Evolutionary conservation across 2,797 vertebrate species (phyloP).

Genomic region (Tinamus major): DNA sequence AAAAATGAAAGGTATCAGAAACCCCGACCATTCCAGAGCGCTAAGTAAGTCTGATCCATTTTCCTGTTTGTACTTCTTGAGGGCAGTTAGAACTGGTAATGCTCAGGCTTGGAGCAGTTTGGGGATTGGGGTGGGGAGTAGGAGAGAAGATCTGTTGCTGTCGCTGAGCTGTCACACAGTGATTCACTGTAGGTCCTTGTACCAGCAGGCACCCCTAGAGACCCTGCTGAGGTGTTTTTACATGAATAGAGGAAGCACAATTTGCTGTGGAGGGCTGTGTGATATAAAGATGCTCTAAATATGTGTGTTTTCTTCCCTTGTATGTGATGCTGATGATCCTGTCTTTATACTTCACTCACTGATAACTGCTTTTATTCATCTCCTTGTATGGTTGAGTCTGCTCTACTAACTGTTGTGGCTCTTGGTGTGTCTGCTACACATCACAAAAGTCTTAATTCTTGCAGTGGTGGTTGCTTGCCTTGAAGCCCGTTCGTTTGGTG

Average conservation of each 20-base stretch:
- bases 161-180: accelerated
- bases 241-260: not conserved
- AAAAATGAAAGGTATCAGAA: slow-evolving; percentile 97
- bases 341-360: not conserved
- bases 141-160: not conserved
- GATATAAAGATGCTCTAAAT: not conserved
- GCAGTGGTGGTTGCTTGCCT: not conserved
- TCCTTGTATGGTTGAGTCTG: not conserved
- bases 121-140: not conserved
- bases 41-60: slow-evolving; percentile 85
- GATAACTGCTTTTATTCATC: not conserved
- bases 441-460: not conserved
- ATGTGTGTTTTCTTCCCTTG: not conserved
- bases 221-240: not conserved
- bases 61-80: not conserved
- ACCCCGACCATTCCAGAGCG: slow-evolving; percentile 98
- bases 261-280: not conserved
- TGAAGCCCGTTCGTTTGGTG: not conserved
- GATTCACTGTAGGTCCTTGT: not conserved
- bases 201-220: not conserved
- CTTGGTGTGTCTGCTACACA: not conserved
- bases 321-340: not conserved
- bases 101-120: not conserved
- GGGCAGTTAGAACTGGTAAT: not conserved
- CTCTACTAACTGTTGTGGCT: not conserved